phyloP scores from a whole-genome alignment of 2,113 vertebrate genomes.

The Pelmatolapia mariae region DNA sequence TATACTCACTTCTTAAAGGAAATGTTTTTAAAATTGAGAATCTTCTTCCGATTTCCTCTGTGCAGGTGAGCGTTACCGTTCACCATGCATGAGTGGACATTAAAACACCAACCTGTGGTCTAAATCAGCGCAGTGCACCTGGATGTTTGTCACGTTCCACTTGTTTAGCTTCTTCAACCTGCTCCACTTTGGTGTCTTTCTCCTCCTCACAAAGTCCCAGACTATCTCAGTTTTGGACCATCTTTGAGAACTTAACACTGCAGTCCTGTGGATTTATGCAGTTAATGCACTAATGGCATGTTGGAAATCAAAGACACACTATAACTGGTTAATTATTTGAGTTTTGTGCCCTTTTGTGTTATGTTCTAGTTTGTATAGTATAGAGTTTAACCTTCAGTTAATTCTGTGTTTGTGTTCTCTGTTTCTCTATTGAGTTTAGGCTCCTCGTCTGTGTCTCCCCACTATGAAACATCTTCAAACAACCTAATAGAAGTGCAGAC shows the following conservation, averaged over 20 bases:
- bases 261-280: neutral
- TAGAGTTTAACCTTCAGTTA: neutral
- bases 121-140: no score
- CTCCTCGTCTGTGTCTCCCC: neutral
- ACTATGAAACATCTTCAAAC: neutral
- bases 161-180: neutral
- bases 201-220: neutral
- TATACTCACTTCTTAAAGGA: rapidly evolving
- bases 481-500: neutral
- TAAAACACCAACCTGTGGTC: rapidly evolving
- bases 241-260: neutral
- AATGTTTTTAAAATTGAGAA: neutral
- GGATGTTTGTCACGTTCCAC: neutral
- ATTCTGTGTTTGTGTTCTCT: neutral
- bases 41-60: neutral
- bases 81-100: neutral
- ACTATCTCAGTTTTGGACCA: neutral
- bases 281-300: neutral
- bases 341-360: neutral
- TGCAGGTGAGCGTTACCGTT: neutral
- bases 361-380: rapidly evolving
- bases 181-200: neutral
- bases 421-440: neutral
- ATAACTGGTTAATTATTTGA: neutral
- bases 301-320: neutral